phyloP scores from a whole-genome alignment of 2,888 invertebrate species.

The Tinea pellionella region DNA sequence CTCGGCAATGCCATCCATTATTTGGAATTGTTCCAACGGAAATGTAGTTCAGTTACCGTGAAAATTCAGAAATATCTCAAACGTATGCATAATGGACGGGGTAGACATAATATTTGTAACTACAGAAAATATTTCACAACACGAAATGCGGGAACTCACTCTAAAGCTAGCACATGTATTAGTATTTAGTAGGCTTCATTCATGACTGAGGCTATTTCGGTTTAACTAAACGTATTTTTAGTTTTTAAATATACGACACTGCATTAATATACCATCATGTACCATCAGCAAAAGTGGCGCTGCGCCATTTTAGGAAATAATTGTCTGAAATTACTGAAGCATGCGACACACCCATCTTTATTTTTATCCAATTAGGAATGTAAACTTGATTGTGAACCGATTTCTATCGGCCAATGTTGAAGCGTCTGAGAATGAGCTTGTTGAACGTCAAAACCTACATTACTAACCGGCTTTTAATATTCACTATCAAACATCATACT shows the following conservation, averaged over 20 bases:
- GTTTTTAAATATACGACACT: not conserved
- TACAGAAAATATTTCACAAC: not conserved
- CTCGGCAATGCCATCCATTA: not conserved
- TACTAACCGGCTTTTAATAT: too few species aligned
- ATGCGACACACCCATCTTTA: too few species aligned
- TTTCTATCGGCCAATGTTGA: too few species aligned
- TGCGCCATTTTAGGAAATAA: too few species aligned
- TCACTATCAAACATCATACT: too few species aligned
- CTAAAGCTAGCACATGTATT: not conserved
- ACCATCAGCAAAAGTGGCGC: too few species aligned
- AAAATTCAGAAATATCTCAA: constrained; percentile 9
- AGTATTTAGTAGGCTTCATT: constrained; percentile 5
- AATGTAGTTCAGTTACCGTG: constrained; percentile 10
- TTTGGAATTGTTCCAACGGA: constrained; percentile 3
- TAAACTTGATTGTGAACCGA: too few species aligned
- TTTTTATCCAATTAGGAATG: too few species aligned
- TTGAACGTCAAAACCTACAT: too few species aligned
- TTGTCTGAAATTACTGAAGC: too few species aligned
- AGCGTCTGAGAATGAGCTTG: too few species aligned
- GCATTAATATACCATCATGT: too few species aligned
- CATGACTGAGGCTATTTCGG: not conserved
- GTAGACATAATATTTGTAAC: constrained; percentile 3
- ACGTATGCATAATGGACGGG: constrained; percentile 1
- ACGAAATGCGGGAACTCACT: not conserved
- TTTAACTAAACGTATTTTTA: not conserved